phyloP scores from a whole-genome alignment of 1,140 invertebrate species.

The Drosophila persimilis region DNA sequence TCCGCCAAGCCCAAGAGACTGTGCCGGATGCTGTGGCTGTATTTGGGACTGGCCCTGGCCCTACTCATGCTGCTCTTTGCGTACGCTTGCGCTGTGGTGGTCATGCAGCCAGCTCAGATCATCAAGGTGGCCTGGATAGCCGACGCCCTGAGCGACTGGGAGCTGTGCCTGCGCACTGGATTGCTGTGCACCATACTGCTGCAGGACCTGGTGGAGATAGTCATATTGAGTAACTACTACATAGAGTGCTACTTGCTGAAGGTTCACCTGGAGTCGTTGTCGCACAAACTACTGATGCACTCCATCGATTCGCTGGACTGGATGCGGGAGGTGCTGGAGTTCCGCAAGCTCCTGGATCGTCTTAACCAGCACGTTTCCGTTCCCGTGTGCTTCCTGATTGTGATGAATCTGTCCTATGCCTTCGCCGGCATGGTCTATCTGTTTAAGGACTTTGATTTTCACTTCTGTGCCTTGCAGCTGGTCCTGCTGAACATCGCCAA shows the following conservation, averaged over 20 bases:
- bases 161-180: constrained; percentile 82
- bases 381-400: constrained; percentile 89
- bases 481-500: constrained; percentile 87
- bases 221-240: constrained; percentile 90
- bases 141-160: constrained; percentile 83
- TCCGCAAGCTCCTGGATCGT: constrained; percentile 89
- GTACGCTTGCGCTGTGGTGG: constrained; percentile 84
- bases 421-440: constrained; percentile 87
- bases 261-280: constrained; percentile 88
- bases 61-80: constrained; percentile 88
- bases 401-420: constrained; percentile 89
- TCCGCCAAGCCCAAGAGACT: constrained; percentile 85
- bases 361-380: constrained; percentile 89
- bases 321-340: constrained; percentile 91
- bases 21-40: constrained; percentile 88
- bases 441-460: constrained; percentile 84
- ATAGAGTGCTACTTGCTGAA: constrained; percentile 90
- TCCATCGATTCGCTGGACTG: constrained; percentile 88
- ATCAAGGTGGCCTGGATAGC: constrained; percentile 66
- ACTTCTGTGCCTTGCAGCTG: constrained; percentile 84
- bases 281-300: constrained; percentile 88
- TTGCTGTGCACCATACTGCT: constrained; percentile 88
- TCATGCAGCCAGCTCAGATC: constrained; percentile 86
- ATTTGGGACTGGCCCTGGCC: constrained; percentile 86
- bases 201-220: constrained; percentile 91